phyloP scores from a whole-genome alignment of 1,140 invertebrate genomes.

The Drosophila melanogaster region Release_6_plus_ISO1_MT NC_004354.4:19243501-19244000 shows the following conservation, averaged over 20 bases:
- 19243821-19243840: background rate
- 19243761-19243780: conserved; percentile 71
- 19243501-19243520: too few relatives aligned
- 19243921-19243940: conserved; percentile 55
- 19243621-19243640: background rate
- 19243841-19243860: conserved; percentile 12
- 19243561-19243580: background rate
- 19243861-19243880: conserved; percentile 21
- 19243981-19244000: conserved; percentile 72
- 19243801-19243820: conserved; percentile 60
- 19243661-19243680: conserved; percentile 1
- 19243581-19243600: background rate
- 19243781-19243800: conserved; percentile 71
- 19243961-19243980: conserved; percentile 71
- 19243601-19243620: background rate
- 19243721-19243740: conserved; percentile 1
- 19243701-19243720: too few relatives aligned
- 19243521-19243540: too few relatives aligned
- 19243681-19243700: background rate
- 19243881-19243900: conserved; percentile 58
- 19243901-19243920: conserved; percentile 68
- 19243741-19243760: conserved; percentile 55
- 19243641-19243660: background rate
- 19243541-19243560: too few relatives aligned
- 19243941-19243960: conserved; percentile 60